A percentile compares a stretch with the other conserved stretches of the same genome.
phyloP scores from a whole-genome alignment of 2,888 invertebrate genomes.

The Metacarcinus magister region DNA sequence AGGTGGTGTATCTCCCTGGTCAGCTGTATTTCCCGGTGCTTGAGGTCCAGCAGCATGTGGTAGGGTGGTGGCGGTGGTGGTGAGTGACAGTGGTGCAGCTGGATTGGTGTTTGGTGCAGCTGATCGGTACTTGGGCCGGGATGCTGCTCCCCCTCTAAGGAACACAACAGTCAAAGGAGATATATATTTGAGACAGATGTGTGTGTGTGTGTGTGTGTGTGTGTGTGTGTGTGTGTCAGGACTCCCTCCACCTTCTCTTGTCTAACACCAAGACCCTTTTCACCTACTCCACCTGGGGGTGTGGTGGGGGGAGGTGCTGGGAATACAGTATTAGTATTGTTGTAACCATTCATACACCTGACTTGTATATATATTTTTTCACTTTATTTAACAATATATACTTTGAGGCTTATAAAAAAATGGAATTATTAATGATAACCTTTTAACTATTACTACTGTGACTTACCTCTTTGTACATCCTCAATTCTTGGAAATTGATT shows the following conservation, averaged over 20 bases:
- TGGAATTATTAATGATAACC: background rate
- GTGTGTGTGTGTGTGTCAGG: too few relatives aligned
- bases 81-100: background rate
- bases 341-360: background rate
- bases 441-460: background rate
- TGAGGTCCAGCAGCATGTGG: slow-evolving; percentile 73
- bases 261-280: too few relatives aligned
- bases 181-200: background rate
- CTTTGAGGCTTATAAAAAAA: background rate
- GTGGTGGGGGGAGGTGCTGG: too few relatives aligned
- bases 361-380: background rate
- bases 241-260: too few relatives aligned
- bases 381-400: background rate
- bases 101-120: background rate
- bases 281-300: too few relatives aligned
- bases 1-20: background rate
- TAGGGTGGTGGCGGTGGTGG: slow-evolving; percentile 70
- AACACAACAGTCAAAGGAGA: background rate
- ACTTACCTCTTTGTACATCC: slow-evolving; percentile 16
- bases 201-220: too few relatives aligned
- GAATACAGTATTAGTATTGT: slow-evolving; percentile 8
- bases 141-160: background rate
- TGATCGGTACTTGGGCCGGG: background rate
- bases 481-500: slow-evolving; percentile 66
- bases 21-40: slow-evolving; percentile 53